These are phyloP conservation scores for Corythaeola cristata DNA, from an alignment of 2,113 vertebrate species.

Conservation along the genomic window DNA sequence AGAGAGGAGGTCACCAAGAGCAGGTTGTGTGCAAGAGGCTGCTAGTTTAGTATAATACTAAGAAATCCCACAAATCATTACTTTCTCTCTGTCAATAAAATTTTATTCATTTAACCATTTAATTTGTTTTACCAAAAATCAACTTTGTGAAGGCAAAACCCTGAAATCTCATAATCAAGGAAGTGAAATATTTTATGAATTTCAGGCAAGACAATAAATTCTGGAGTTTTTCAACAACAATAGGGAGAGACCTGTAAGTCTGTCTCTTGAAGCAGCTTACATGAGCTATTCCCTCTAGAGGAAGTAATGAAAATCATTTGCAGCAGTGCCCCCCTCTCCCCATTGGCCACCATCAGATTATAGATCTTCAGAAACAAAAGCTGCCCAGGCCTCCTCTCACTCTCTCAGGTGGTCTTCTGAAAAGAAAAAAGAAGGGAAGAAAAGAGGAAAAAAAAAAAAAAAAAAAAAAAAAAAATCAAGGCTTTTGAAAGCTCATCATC, in stretches of 20 bases:
- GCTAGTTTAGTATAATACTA: neutral
- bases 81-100: neutral
- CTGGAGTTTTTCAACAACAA: slow-evolving; percentile 32
- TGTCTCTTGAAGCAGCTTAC: neutral
- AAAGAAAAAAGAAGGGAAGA: neutral
- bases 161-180: neutral
- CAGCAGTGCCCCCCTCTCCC: neutral
- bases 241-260: neutral
- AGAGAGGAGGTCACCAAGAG: neutral
- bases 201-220: slow-evolving; percentile 25
- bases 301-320: slow-evolving; percentile 18
- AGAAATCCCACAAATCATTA: neutral
- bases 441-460: neutral
- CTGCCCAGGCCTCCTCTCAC: neutral
- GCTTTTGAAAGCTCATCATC: neutral
- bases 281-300: slow-evolving; percentile 23
- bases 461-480: neutral
- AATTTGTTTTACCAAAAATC: neutral
- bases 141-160: neutral
- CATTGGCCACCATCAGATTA: neutral
- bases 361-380: slow-evolving; percentile 52
- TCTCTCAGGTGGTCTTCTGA: neutral
- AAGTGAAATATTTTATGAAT: neutral
- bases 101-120: neutral
- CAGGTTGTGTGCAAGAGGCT: neutral